A percentile compares a stretch with the other conserved stretches of the same genome.
phyloP scores from a whole-genome alignment of 2,888 invertebrate species.

The Melanchra persicariae region DNA sequence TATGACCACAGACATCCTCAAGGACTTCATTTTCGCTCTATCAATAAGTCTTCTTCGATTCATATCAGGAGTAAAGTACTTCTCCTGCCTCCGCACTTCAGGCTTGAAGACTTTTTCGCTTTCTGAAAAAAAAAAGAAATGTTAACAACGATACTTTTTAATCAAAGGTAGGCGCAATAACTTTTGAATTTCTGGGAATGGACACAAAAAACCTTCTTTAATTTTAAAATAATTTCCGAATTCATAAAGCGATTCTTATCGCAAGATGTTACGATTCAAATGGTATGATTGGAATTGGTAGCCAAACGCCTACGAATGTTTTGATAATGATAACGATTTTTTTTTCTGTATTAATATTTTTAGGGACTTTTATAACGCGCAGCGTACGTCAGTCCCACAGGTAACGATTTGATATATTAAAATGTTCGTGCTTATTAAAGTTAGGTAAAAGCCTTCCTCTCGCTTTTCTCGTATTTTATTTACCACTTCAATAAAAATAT shows the following conservation, averaged over 20 bases:
- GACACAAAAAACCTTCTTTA: not conserved
- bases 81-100: constrained; percentile 85
- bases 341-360: no score
- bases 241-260: not conserved
- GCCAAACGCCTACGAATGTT: not conserved
- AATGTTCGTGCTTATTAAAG: not conserved
- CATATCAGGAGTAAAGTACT: constrained; percentile 90
- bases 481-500: not conserved
- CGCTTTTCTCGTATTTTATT: not conserved
- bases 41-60: constrained; percentile 93
- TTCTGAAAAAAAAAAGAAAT: constrained; percentile 9
- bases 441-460: not conserved
- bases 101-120: constrained; percentile 93
- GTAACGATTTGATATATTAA: no score
- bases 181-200: not conserved
- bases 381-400: no score
- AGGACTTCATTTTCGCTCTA: constrained; percentile 94
- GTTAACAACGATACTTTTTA: not conserved
- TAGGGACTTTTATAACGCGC: no score
- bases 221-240: not conserved
- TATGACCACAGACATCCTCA: constrained; percentile 95
- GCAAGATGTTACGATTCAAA: not conserved
- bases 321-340: not conserved
- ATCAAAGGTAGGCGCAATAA: not conserved
- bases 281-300: not conserved